These are phyloP conservation scores for Ennomos quercinarius DNA, from an alignment of 2,888 invertebrate genomes.

Conservation along the genomic window DNA sequence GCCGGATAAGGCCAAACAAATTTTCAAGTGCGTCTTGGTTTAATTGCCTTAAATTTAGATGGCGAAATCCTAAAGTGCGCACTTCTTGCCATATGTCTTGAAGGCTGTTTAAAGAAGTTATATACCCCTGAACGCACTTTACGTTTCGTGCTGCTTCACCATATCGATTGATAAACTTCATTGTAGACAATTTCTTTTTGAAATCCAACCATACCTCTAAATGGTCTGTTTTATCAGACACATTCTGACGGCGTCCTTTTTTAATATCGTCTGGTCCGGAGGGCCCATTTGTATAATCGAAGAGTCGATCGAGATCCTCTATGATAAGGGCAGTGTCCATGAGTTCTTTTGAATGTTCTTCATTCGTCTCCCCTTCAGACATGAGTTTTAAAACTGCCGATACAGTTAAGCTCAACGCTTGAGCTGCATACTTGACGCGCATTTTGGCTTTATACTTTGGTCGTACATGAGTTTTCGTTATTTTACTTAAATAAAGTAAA, in stretches of 20 bases:
- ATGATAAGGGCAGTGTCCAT: neutral
- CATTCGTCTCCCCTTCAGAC: neutral
- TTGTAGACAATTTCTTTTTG: neutral
- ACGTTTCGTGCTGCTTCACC: neutral
- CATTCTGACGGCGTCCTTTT: neutral
- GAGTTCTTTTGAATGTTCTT: neutral
- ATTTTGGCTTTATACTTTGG: neutral
- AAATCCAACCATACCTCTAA: neutral
- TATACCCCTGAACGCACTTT: neutral
- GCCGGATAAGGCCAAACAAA: constrained; percentile 1
- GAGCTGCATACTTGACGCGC: neutral
- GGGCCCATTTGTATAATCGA: neutral
- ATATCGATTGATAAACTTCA: neutral
- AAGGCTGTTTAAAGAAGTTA: neutral
- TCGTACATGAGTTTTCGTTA: neutral
- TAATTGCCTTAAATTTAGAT: neutral
- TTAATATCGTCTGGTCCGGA: neutral
- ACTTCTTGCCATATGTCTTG: constrained; percentile 2
- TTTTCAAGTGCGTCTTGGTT: constrained; percentile 8
- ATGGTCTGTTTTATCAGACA: neutral
- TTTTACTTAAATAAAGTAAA: too few species aligned
- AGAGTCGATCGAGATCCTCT: neutral
- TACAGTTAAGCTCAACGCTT: neutral
- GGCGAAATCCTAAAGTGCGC: neutral
- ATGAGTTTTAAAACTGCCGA: neutral